Evolutionary conservation across 2,113 vertebrate genomes (phyloP).

Genomic region (Pungitius pungitius): DNA sequence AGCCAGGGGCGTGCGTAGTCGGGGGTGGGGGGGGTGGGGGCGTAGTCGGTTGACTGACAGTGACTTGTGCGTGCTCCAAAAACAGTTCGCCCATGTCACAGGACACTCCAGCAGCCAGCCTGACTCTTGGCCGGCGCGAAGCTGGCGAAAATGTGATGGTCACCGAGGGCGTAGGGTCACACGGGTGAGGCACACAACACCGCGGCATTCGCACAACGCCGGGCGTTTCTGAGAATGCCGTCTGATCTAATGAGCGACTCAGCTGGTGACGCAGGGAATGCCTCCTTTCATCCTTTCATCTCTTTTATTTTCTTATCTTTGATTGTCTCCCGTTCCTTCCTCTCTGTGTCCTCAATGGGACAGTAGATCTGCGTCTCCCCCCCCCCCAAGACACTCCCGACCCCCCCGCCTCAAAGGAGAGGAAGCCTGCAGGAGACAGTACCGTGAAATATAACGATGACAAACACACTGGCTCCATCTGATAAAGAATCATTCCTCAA

Average conservation of each 20-base stretch:
- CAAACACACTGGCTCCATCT: conserved; percentile 59
- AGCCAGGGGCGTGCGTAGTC: conserved; percentile 22
- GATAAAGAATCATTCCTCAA: conserved; percentile 44
- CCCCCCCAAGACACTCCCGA: no score
- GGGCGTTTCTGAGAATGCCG: conserved; percentile 67
- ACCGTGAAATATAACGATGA: conserved; percentile 45
- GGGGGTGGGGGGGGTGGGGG: not conserved
- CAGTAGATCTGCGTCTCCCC: conserved; percentile 50
- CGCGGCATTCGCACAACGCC: conserved; percentile 26
- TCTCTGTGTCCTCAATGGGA: conserved; percentile 57
- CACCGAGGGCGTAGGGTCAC: conserved; percentile 53
- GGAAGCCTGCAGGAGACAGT: conserved; percentile 53
- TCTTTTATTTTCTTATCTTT: conserved; percentile 74
- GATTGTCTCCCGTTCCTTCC: conserved; percentile 54
- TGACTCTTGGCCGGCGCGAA: conserved; percentile 26
- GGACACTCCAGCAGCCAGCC: conserved; percentile 36
- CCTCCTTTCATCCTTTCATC: conserved; percentile 65
- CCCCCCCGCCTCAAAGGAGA: conserved; percentile 62
- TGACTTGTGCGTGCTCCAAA: conserved; percentile 31
- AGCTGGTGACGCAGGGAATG: conserved; percentile 57
- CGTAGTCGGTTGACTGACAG: conserved; percentile 27
- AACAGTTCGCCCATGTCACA: conserved; percentile 40
- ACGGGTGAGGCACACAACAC: conserved; percentile 38
- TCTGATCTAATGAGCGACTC: conserved; percentile 62
- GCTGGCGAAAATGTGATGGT: conserved; percentile 39